Percentiles rank a stretch among this genome's conserved stretches.
These are phyloP conservation scores for Sebastes minor DNA, from an alignment of 2,797 vertebrate species.

Conservation along the genomic window DNA sequence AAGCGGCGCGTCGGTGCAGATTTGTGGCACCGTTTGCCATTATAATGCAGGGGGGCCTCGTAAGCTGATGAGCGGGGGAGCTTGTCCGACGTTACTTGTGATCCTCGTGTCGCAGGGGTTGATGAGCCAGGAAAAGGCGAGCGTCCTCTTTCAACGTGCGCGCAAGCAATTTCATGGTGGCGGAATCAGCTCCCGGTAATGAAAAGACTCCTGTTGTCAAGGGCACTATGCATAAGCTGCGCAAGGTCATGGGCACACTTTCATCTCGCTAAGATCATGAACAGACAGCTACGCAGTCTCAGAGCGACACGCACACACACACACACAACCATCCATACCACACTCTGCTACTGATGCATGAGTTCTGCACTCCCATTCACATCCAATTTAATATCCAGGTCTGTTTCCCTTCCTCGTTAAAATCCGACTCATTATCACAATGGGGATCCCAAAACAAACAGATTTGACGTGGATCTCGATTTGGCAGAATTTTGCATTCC, in stretches of 20 bases:
- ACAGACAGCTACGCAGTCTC: neutral
- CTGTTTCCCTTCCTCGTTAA: slow-evolving; percentile 30
- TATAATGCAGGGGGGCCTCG: slow-evolving; percentile 48
- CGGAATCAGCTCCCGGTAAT: slow-evolving; percentile 43
- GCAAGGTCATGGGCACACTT: slow-evolving; percentile 53
- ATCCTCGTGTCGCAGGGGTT: slow-evolving; percentile 55
- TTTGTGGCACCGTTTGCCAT: slow-evolving; percentile 60
- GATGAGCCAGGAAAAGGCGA: slow-evolving; percentile 59
- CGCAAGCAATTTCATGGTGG: slow-evolving; percentile 62
- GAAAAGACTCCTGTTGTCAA: slow-evolving; percentile 60
- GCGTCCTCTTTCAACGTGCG: slow-evolving; percentile 31
- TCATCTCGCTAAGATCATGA: slow-evolving; percentile 24
- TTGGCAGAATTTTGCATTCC: slow-evolving; percentile 10
- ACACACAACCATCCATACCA: neutral
- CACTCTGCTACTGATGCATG: neutral
- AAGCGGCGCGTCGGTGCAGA: slow-evolving; percentile 48
- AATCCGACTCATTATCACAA: slow-evolving; percentile 13
- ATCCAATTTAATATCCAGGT: slow-evolving; percentile 18
- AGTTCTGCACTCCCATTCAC: slow-evolving; percentile 10
- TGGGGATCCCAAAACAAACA: slow-evolving; percentile 24
- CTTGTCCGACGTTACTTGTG: slow-evolving; percentile 54
- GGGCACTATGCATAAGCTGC: slow-evolving; percentile 25
- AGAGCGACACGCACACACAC: neutral
- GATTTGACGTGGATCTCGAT: slow-evolving; percentile 18
- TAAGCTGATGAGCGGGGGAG: slow-evolving; percentile 61